Percentiles rank a stretch among this genome's conserved stretches.
phyloP scores from a whole-genome alignment of 2,113 vertebrate species.

The Nyctereutes procyonoides region DNA sequence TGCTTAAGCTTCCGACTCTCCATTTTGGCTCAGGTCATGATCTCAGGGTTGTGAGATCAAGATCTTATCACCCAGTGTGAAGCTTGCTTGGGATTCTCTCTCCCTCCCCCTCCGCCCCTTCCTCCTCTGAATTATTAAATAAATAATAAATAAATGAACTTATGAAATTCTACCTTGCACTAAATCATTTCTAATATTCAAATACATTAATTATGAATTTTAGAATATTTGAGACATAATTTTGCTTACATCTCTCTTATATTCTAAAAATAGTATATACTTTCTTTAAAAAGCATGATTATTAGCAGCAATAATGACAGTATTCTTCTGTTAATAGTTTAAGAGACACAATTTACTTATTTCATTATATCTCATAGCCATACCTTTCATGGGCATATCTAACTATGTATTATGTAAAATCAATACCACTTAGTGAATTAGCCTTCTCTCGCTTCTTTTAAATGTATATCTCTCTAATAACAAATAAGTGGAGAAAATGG shows the following conservation, averaged over 20 bases:
- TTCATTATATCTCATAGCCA: slow-evolving; percentile 78
- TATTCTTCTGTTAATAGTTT: slow-evolving; percentile 73
- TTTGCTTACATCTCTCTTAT: slow-evolving; percentile 17
- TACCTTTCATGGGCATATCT: slow-evolving; percentile 56
- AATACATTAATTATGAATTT: slow-evolving; percentile 29
- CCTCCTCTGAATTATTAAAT: neutral
- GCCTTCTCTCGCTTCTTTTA: slow-evolving; percentile 30
- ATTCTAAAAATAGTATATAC: slow-evolving; percentile 12
- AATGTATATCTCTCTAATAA: slow-evolving; percentile 67
- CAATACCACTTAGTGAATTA: slow-evolving; percentile 65
- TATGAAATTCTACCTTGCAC: neutral
- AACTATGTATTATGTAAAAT: slow-evolving; percentile 42
- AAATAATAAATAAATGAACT: neutral
- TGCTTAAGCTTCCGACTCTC: neutral
- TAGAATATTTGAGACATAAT: neutral
- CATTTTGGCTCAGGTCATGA: neutral
- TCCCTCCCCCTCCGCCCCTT: neutral
- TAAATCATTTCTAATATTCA: neutral
- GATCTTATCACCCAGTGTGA: too few relatives aligned
- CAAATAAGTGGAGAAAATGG: slow-evolving; percentile 78
- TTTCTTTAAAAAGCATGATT: slow-evolving; percentile 63
- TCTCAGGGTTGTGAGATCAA: neutral
- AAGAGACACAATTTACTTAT: slow-evolving; percentile 74
- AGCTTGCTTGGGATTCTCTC: neutral
- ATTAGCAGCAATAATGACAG: slow-evolving; percentile 76